Conservation (phyloP, 2,113 vertebrate species). For the Ramphastos sulfuratus region DNA sequence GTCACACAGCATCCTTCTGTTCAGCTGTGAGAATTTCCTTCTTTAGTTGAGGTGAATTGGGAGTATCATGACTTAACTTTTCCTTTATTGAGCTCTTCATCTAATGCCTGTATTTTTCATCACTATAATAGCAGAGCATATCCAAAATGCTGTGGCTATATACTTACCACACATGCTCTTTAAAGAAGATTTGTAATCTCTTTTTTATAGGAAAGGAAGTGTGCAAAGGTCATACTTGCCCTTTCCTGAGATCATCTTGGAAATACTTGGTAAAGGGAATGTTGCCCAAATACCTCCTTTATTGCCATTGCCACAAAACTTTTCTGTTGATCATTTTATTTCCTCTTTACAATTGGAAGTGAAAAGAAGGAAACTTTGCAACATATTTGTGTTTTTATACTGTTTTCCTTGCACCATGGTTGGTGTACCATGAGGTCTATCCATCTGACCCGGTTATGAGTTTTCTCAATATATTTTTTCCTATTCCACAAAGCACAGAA, state of each 20-base stretch:
- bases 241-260: neutral
- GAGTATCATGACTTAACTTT: neutral
- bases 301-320: neutral
- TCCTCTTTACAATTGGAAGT: neutral
- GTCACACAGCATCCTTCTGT: neutral
- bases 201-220: neutral
- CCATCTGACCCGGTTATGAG: neutral
- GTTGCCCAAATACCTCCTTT: neutral
- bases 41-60: neutral
- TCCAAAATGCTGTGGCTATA: neutral
- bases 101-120: neutral
- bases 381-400: neutral
- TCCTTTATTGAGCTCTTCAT: neutral
- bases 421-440: neutral
- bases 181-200: neutral
- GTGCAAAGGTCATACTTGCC: neutral
- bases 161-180: neutral
- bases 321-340: neutral
- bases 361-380: neutral
- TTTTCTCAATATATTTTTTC: neutral
- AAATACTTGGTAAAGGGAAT: neutral
- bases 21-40: neutral
- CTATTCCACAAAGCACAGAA: neutral
- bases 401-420: rapidly evolving
- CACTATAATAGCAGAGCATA: neutral